Base-by-base conservation (phyloP, 1,140 invertebrate species). In the Amyelois transitella region DNA sequence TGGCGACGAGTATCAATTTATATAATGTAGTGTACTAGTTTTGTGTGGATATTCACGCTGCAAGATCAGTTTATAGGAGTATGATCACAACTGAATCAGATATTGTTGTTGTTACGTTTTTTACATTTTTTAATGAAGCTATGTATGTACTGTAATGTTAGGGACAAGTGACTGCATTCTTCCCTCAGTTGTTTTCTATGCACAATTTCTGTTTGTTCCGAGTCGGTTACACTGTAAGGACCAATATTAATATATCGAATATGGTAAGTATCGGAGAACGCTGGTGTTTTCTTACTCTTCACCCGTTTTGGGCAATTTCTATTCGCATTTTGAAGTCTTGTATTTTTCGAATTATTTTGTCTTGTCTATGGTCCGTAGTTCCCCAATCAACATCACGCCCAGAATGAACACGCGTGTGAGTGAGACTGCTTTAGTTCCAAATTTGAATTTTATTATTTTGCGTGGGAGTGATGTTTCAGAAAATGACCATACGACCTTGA, bases 71-170 rank as follows among this genome's bases (percentile, higher is more conserved):
- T 28, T 62, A 62, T 50, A 58, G 44, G 18, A 51, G 48, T 8
- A 49, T 20, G 22, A 49, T 22, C 18, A 53, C 14, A 52, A 43
- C 54, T 63, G 53, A 64, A 65, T 58, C 50, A 24, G 59, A 64
- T 60, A 60, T 71, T 75, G 66, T 75, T 75, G 56, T 66, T 69
- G 63, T 73, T 72, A 69, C 54, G 55, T 70, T 74, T 72, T 73
- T 62, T 73, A 69, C 64, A 67, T 65, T 75, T 73, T 71, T 66
- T 67, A 64, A 70, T 59, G 48, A 12, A 53, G 49, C 48, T 55
- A 49, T n/a, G n/a, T 54, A 44, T 58, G 21, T 25, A 49, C 55
- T 58, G 43, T 55, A 38, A 38, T 38, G 12, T 38, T 38, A 58
- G 25, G 45, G 38, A n/a, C 12, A 51, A 43, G 53, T 62, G 55